phyloP scores from a whole-genome alignment of 2,888 invertebrate genomes.

The Erynnis tages region DNA sequence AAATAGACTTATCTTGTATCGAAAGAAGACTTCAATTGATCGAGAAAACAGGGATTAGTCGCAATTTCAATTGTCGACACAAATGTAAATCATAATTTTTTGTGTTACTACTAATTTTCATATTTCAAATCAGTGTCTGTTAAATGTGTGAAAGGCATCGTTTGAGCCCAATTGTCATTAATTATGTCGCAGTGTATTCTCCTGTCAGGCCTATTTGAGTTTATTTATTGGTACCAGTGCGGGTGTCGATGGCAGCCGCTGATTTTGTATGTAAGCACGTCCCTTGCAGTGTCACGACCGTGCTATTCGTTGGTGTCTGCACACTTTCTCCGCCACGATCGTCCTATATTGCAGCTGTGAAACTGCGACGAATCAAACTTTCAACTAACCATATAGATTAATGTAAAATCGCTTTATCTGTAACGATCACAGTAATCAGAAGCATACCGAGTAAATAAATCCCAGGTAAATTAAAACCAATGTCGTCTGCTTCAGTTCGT shows the following conservation, averaged over 20 bases:
- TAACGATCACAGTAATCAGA: neutral
- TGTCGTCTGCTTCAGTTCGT: too few species aligned
- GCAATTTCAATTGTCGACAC: too few species aligned
- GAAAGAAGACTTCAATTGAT: too few species aligned
- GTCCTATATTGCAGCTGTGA: conserved; percentile 55
- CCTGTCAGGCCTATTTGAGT: neutral
- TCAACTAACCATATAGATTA: conserved; percentile 39
- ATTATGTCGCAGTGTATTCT: neutral
- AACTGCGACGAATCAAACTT: conserved; percentile 55
- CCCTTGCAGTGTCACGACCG: conserved; percentile 59
- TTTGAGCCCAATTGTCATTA: neutral
- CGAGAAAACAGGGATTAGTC: too few species aligned
- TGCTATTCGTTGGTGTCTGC: too few species aligned
- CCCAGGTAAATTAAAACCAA: too few species aligned
- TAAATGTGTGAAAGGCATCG: too few species aligned
- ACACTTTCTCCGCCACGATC: conserved; percentile 70
- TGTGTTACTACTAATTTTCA: too few species aligned
- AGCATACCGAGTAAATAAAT: neutral
- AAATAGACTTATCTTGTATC: too few species aligned
- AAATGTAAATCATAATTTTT: too few species aligned
- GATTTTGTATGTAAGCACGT: conserved; percentile 43
- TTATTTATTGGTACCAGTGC: conserved; percentile 13
- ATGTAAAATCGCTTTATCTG: conserved; percentile 1
- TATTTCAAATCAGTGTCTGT: too few species aligned
- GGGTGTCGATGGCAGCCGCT: conserved; percentile 20